Evolutionary conservation across 2,888 invertebrate species (phyloP), one percentile per base, ranked within the genome.

Genomic region (Bombylius major): DNA sequence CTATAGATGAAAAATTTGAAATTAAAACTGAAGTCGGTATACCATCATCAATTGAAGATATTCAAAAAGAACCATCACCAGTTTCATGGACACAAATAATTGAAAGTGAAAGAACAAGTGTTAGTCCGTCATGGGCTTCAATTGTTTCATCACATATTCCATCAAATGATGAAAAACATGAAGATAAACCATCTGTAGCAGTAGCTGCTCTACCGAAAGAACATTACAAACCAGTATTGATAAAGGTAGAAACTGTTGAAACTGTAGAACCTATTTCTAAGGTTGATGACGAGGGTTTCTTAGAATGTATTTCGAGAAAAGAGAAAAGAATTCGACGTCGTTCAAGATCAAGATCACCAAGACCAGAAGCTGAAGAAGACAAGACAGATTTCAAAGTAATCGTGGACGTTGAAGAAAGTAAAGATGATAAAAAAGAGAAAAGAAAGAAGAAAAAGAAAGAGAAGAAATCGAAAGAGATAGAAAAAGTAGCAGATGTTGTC

Each of bases 391-490:
- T 36, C 36, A 9, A 36, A 36, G 9, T 23, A 23, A 23, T 23
- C 23, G 3, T 23, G 23, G 3, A 23, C 23, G 23, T 23, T 23
- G 31, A 23, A 51, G 36, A 33, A 55, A 50, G 13, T 47, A 31
- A 45, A 34, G 32, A 4, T 56, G 47, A 50, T 33, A 36, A 39
- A 6, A 45, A 55, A 13, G 11, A 36, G 48, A 58, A 53, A 44
- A 45, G 32, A 31, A 49, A 53, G 36, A 52, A 34, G 23, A 33
- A 39, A n/a, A 55, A 47, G 47, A 55, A 55, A 32, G 23, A 23
- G 55, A 66, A 59, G 64, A 70, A 5, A 66, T 66, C 0, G 65
- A 66, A 59, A 53, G 64, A 23, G 65, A 32, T 55, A 9, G 51
- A 42, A n/a, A 56, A 34, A 14, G 12, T 36, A 9, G 12, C 14